Evolutionary conservation across 2,888 invertebrate genomes (phyloP).

Genomic region (Scelioninae gen. 1): DNA sequence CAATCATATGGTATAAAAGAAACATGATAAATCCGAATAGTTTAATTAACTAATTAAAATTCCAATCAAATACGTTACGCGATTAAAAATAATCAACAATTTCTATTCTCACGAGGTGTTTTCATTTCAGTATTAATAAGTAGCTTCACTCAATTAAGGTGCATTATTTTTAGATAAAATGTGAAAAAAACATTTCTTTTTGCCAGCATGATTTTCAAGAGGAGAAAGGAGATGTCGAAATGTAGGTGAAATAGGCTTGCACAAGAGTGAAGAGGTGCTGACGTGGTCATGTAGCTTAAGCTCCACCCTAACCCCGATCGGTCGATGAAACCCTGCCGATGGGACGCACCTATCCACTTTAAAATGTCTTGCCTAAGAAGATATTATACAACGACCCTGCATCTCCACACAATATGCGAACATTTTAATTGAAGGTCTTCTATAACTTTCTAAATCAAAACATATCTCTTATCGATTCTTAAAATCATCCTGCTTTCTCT

Average conservation of each 20-base stretch:
- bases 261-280: constrained; percentile 80
- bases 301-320: constrained; percentile 80
- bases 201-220: constrained; percentile 58
- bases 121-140: constrained; percentile 9
- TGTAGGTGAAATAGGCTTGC: constrained; percentile 79
- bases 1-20: too few species aligned
- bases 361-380: constrained; percentile 74
- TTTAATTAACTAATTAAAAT: background rate
- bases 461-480: too few species aligned
- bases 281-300: constrained; percentile 80
- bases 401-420: constrained; percentile 53
- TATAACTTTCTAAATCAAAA: constrained; percentile 30
- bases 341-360: constrained; percentile 76
- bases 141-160: constrained; percentile 19
- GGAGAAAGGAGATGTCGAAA: constrained; percentile 72
- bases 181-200: constrained; percentile 62
- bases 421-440: constrained; percentile 50
- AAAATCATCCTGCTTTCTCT: too few species aligned
- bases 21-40: too few species aligned
- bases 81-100: too few species aligned
- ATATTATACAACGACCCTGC: constrained; percentile 72
- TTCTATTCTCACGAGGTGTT: too few species aligned
- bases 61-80: too few species aligned
- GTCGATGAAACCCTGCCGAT: constrained; percentile 82
- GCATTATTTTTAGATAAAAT: constrained; percentile 59